Base-by-base conservation (phyloP, 2,113 vertebrate species). In the Myodes glareolus region DNA sequence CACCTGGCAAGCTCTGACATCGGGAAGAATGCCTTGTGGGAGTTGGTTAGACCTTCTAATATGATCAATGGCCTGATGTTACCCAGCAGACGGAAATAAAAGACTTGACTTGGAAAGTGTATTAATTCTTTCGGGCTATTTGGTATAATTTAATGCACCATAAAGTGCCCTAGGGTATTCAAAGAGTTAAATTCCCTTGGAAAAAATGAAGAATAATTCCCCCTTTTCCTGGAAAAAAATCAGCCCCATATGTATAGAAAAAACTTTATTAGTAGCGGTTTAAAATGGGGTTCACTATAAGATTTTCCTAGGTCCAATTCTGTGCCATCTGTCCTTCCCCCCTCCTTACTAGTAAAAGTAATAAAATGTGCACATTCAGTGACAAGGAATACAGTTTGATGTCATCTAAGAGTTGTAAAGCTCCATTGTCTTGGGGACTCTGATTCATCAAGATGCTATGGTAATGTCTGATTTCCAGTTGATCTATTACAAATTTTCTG, bases 61-160 rank as follows among this genome's bases (percentile, higher is more conserved):
- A 91, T 97, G 95, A 97, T 97, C 98, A 96, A 81, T 97, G 96
- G 94, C 73, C 68, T 96, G 97, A 97, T 97, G 96, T 95, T 98
- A 97, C 92, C 91, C 84, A 94, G 91, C 82, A 97, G 70, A 96
- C 97, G 94, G 96, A 98, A 98, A 97, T 95, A 94, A 98, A 98
- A 96, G 86, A 93, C 86, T 97, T 95, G 91, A 97, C 91, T 98
- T 98, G 97, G 97, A 97, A 98, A 97, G 94, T 96, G 89, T 94
- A 92, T 97, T 98, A 97, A 97, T 98, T 97, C 96, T 96, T 98
- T 96, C 1, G 2, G 92, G 89, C 91, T 96, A 97, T 98, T 97
- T 97, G 95, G 77, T 96, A 94, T 95, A 98, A 97, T 98, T 97
- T 95, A 98, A 95, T 97, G 92, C 67, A 93, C 73, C 13, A 0